Base-by-base conservation (phyloP, 2,888 invertebrate genomes). In the Ephialtes manifestator region DNA sequence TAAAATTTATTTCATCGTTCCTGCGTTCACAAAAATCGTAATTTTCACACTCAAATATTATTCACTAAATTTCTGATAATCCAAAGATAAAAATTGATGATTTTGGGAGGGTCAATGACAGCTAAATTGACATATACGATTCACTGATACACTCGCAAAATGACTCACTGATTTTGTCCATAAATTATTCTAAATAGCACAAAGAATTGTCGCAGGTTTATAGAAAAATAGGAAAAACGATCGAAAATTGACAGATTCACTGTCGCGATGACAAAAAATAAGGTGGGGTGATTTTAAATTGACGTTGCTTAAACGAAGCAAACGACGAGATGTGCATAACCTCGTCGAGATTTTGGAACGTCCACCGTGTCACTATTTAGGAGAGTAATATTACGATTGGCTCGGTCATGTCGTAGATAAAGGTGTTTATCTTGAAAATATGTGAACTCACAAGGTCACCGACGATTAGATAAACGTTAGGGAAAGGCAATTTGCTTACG, bases 401-500 rank as follows among this genome's bases (percentile, higher is more conserved):
- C 24, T 75, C 77, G 70, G 48, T 63, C 51, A 24, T 58, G 46
- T 65, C 10, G 20, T 15, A 76, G 84, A 86, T 84, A 86, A 83
- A 58, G 60, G 24, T 78, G 75, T 83, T 86, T 84, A 86, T 87
- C 83, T 80, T 28, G 65, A 28, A 63, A 80, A 81, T 63, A 74
- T 68, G 48, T 68, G 46, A 20, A 80, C 84, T 71, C 53, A 85
- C 86, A 86, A 87, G 86, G 85, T 83, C 86, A 81, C 39, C 67
- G 85, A 39, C 86, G 94, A 94, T 94, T 94, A 94, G 94, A 94
- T 94, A 94, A 92, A 93, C 86, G 88, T 87, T 90, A 91, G 89
- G 87, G 88, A 91, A 91, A 91, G 89, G 88, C 89, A 90, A 92
- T 93, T 91, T 93, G 93, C 95, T 94, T 94, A 96, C 96, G 95